Base-by-base conservation (phyloP, 2,888 invertebrate species). In the Harpalus rufipes region DNA sequence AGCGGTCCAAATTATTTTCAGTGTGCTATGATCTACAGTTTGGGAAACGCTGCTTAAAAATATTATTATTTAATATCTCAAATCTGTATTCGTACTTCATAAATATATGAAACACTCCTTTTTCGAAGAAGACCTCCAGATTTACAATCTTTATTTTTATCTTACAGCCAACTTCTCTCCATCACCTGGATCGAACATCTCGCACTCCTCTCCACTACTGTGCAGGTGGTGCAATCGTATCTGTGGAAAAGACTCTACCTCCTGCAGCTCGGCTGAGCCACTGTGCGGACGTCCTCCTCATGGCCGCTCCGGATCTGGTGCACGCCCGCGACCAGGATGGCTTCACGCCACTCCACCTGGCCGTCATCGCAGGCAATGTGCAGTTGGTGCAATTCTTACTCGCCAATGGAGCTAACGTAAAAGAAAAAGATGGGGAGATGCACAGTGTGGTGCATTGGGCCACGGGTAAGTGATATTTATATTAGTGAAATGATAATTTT, bases 401-500 rank as follows among this genome's bases (percentile, higher is more conserved):
- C 81, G 96, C 97, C 61, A 96, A 96, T 87, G 96, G 97, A 59
- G 98, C 98, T 7, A 96, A 98, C 89, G 95, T 98, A 87, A 96
- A 96, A 90, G 96, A 97, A 68, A 94, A 96, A 87, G 99, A 99
- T 91, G 95, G 96, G 88, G 99, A 99, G 90, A 96, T 96, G 86
- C 99, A 99, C 90, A 97, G 98, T 1, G 96, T 97, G 68, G 96
- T 99, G 8, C 99, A 99, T 91, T 99, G 99, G 99, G 98, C 99
- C 16, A 98, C 98, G 87, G 99, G 98, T 98, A 90, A 92, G 92
- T 87, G 25, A 25, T 25, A 25, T 25, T 2, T 3, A 25, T n/a
- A 25, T 25, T 25, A 25, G 25, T 25, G 25, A 25, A 25, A 25
- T 3, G 25, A 25, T 25, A 2, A 25, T 25, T 25, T 25, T 41